Conservation (phyloP, 2,797 vertebrate species). For the Sebastes hopkinsi region DNA sequence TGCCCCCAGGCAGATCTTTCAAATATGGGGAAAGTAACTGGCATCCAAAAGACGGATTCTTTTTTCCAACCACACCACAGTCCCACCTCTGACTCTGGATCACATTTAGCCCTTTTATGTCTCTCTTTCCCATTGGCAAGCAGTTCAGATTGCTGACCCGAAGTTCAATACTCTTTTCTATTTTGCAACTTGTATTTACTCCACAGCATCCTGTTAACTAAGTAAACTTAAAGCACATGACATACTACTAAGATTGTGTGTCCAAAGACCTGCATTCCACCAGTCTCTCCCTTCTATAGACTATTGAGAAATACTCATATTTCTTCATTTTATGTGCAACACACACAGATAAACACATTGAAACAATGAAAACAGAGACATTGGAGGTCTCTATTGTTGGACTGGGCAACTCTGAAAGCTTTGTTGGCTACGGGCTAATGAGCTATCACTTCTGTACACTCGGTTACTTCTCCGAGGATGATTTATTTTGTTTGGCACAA, state of each 20-base stretch:
- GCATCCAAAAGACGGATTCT: constrained; percentile 9
- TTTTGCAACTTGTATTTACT: constrained; percentile 18
- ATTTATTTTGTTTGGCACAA: constrained; percentile 37
- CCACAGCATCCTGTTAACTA: background rate
- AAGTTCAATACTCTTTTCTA: background rate
- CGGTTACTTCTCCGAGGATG: constrained; percentile 7
- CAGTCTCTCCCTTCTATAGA: background rate
- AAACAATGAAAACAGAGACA: background rate
- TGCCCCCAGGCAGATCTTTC: constrained; percentile 22
- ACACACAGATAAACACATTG: background rate
- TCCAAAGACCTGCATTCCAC: background rate
- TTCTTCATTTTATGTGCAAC: background rate
- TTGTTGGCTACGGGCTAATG: constrained; percentile 30
- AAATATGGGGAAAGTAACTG: constrained; percentile 27
- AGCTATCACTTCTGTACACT: constrained; percentile 30
- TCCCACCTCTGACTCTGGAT: constrained; percentile 23
- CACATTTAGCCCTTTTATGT: background rate
- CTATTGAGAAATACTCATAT: constrained; percentile 8
- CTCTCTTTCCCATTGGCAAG: background rate
- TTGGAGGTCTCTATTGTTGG: background rate
- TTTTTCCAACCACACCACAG: constrained; percentile 11
- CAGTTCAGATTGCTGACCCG: too few species aligned
- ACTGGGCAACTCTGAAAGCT: constrained; percentile 29
- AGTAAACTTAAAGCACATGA: constrained; percentile 1
- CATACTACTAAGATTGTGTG: background rate